These are phyloP conservation scores for Carcina quercana DNA, from an alignment of 2,888 invertebrate genomes.

Conservation along the genomic window DNA sequence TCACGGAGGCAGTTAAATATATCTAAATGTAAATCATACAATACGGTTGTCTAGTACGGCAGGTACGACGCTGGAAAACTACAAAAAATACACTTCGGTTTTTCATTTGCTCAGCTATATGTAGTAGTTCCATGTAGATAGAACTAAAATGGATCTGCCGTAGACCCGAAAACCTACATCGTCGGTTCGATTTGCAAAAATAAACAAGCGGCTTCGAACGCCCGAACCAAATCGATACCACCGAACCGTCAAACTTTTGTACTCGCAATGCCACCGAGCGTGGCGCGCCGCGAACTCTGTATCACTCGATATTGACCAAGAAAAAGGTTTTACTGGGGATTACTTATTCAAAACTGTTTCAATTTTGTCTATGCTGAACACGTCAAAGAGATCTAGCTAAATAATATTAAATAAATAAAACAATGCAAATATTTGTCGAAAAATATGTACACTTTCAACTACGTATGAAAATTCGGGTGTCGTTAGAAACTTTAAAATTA, in stretches of 20 bases:
- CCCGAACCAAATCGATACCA: constrained; percentile 60
- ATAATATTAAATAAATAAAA: no score
- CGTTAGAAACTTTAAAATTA: no score
- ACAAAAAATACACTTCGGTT: constrained; percentile 30
- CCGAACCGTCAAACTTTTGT: constrained; percentile 64
- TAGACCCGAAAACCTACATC: constrained; percentile 70
- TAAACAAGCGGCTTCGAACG: constrained; percentile 46
- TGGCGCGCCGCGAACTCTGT: background rate
- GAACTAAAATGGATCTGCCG: constrained; percentile 46
- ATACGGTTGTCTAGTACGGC: constrained; percentile 6
- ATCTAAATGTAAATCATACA: constrained; percentile 4
- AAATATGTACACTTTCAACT: no score
- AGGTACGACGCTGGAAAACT: constrained; percentile 37
- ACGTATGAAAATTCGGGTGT: no score
- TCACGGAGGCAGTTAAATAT: no score
- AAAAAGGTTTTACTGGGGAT: no score
- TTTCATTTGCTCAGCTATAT: constrained; percentile 41
- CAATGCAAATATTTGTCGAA: no score
- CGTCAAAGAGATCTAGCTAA: no score
- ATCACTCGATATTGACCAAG: background rate
- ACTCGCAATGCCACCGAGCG: constrained; percentile 28
- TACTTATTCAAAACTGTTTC: no score
- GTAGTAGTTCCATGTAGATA: no score
- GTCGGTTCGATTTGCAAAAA: constrained; percentile 51
- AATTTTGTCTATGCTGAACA: no score